Percentiles rank a stretch among this genome's conserved stretches.
These are phyloP conservation scores for Sceloporus undulatus DNA, from an alignment of 2,113 vertebrate genomes.

Conservation along the genomic window DNA sequence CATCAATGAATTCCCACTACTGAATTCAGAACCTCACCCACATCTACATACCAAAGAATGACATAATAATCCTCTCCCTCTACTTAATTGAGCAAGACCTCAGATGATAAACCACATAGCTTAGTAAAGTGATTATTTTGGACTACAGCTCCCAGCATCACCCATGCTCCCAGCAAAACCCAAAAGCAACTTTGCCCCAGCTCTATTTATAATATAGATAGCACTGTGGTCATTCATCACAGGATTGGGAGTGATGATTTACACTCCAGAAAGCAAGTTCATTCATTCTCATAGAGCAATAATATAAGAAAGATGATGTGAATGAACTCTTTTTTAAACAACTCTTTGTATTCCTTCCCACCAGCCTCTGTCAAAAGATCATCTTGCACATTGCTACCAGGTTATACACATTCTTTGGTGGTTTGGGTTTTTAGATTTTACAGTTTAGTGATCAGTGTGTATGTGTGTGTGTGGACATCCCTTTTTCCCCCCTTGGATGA, in stretches of 20 bases:
- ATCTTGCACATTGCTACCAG: background rate
- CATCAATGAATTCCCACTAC: background rate
- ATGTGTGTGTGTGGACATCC: background rate
- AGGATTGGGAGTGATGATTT: background rate
- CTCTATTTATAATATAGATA: background rate
- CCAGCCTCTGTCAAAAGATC: background rate
- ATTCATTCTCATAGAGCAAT: background rate
- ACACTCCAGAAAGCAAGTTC: slow-evolving; percentile 8
- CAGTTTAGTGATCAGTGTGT: background rate
- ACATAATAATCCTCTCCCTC: background rate
- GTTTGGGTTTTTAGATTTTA: background rate
- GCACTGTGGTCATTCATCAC: background rate
- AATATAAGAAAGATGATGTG: background rate
- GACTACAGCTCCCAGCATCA: background rate
- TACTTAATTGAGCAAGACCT: too few relatives aligned
- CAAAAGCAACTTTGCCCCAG: background rate
- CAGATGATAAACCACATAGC: background rate
- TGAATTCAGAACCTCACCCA: background rate
- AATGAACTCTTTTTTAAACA: background rate
- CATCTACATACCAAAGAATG: slow-evolving; percentile 3
- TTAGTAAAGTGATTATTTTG: background rate
- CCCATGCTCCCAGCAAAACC: background rate
- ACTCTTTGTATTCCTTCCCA: accelerated
- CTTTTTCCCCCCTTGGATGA: background rate
- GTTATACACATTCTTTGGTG: background rate